phyloP scores from a whole-genome alignment of 2,888 invertebrate genomes.

The Epinotia ramella region DNA sequence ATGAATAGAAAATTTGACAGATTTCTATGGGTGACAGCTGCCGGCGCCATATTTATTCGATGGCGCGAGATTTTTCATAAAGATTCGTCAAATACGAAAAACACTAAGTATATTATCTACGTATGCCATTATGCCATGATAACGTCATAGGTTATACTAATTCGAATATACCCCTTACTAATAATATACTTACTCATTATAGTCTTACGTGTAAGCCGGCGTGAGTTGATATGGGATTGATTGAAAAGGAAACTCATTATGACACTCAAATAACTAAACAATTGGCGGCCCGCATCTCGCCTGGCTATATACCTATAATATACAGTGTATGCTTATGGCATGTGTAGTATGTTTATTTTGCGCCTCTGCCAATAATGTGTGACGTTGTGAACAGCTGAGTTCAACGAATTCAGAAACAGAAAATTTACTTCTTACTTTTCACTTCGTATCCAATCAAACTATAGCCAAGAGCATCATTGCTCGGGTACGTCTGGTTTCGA shows the following conservation, averaged over 20 bases:
- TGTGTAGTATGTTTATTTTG: conserved; percentile 33
- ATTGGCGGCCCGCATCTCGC: conserved; percentile 10
- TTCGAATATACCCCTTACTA: neutral
- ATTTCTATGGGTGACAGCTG: no score
- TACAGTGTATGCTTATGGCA: neutral
- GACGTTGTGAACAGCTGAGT: conserved; percentile 43
- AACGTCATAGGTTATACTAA: neutral
- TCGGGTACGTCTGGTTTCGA: neutral
- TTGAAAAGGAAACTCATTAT: conserved; percentile 32
- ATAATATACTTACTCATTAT: neutral
- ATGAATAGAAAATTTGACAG: no score
- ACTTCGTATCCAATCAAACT: neutral
- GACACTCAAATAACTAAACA: conserved; percentile 28
- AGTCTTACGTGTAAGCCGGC: neutral
- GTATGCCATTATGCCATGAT: neutral
- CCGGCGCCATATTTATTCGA: no score
- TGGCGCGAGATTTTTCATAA: no score
- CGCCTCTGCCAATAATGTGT: conserved; percentile 37
- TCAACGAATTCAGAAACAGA: conserved; percentile 31
- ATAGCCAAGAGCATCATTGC: neutral
- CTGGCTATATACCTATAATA: conserved; percentile 8
- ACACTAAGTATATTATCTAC: no score
- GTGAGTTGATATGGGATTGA: conserved; percentile 3
- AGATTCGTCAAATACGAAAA: no score
- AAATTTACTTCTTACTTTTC: conserved; percentile 5